phyloP scores from a whole-genome alignment of 30 jellyfish, hydroid and myxozoan genomes.

The Morbakka virulenta region DNA sequence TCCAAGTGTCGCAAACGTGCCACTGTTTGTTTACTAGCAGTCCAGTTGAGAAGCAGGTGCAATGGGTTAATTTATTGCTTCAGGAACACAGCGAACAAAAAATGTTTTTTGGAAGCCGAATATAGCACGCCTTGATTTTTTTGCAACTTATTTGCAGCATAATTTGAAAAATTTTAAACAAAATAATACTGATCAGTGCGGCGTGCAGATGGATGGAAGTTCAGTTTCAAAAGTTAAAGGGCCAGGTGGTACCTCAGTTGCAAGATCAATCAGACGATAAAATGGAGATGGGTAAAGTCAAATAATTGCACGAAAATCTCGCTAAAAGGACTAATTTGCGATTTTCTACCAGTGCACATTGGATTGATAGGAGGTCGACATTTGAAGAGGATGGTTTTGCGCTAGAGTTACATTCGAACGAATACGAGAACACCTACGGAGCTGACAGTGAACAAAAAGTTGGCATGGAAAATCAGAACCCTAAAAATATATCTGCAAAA shows the following conservation, averaged over 20 bases:
- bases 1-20: too few species aligned
- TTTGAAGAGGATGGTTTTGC: neutral
- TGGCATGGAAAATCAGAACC: neutral
- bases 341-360: neutral
- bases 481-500: slow-evolving; percentile 35
- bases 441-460: neutral
- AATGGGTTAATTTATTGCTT: too few species aligned
- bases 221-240: neutral
- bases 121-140: too few species aligned
- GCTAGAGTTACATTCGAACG: neutral
- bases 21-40: too few species aligned
- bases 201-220: neutral
- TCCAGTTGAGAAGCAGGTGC: too few species aligned
- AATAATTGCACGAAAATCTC: neutral
- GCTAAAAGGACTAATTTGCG: neutral
- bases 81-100: too few species aligned
- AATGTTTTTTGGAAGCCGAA: too few species aligned
- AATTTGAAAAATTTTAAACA: too few species aligned
- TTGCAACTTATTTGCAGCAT: too few species aligned
- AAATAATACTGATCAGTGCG: neutral
- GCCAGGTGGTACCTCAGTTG: neutral
- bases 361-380: too few species aligned
- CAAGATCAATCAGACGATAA: neutral
- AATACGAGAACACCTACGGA: neutral
- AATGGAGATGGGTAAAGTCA: neutral